Percentiles rank a stretch among this genome's conserved stretches.
phyloP scores from a whole-genome alignment of 2,888 invertebrate genomes.

The Conus canariensis region DNA sequence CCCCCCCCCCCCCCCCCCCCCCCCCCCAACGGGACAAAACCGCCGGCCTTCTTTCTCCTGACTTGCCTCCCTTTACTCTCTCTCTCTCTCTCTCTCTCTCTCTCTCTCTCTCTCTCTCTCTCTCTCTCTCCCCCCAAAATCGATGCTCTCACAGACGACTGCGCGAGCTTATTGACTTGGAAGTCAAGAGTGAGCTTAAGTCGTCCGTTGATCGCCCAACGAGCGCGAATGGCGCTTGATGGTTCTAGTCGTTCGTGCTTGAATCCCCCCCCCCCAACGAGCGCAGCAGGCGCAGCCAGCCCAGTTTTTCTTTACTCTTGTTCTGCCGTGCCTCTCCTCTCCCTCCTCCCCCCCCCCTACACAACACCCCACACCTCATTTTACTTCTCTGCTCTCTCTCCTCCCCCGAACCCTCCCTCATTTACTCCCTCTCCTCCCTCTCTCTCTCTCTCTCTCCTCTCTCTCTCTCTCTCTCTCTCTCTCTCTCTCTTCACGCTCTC shows the following conservation, averaged over 20 bases:
- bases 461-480: background rate
- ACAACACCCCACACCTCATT: background rate
- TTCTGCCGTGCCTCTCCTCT: conserved; percentile 34
- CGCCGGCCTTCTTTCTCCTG: background rate
- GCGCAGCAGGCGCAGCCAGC: conserved; percentile 34
- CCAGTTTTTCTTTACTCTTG: conserved; percentile 52
- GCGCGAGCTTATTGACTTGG: conserved; percentile 5
- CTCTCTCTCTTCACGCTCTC: background rate
- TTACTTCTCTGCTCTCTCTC: background rate
- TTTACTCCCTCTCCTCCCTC: background rate
- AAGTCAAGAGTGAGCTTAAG: background rate
- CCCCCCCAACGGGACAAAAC: background rate
- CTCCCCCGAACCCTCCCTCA: background rate
- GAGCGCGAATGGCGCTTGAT: conserved; percentile 36
- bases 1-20: background rate
- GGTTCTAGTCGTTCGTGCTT: no score
- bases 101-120: background rate
- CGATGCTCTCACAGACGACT: background rate
- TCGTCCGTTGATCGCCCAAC: background rate
- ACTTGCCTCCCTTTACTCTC: background rate
- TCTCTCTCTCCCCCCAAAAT: background rate
- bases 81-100: background rate
- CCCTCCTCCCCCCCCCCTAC: no score
- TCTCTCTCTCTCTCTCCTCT: background rate
- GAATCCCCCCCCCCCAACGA: no score